Evolutionary conservation across 2,797 vertebrate species (phyloP), one percentile per base, ranked within the genome.

Genomic region (Karalla daura): DNA sequence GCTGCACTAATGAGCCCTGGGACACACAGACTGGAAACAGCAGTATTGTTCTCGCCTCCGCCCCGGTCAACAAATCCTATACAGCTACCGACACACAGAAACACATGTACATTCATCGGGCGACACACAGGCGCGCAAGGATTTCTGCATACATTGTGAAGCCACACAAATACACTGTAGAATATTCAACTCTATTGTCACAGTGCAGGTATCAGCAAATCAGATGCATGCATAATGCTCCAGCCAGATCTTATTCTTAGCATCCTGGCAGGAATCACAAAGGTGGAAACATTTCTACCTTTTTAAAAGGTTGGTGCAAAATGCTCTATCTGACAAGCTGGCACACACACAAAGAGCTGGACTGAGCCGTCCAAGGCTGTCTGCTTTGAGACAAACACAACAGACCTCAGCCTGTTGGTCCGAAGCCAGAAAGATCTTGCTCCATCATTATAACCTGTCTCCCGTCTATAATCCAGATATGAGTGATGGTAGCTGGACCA

Each of bases 1-100:
- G 77, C 56, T 8, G 45, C 78, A 58, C 87, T 94, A 93, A 94
- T 92, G 91, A 93, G 91, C 62, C 85, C 85, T 58, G 50, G 70
- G 82, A 91, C 88, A 79, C 81, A 55, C 83, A 86, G 75, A 41
- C 86, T 89, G 88, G 90, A 93, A 94, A 90, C 84, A 45, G 67
- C 69, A 70, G 84, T 78, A 93, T 91, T 92, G 91, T 93, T 89
- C 84, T 76, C 76, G 49, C 76, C 51, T 66, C 69, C 1, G 40
- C 70, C 69, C 70, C 46, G 83, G 76, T 86, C 80, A 85, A 80
- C 83, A 86, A 77, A 80, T 78, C 71, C 73, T 66, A 72, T 52
- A 63, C 53, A 63, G 68, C 78, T 75, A 77, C 66, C 59, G 72
- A 76, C 68, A 76, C 69, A 67, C 51, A 80, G 66, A 59, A 64